Evolutionary conservation across 2,888 invertebrate genomes (phyloP).

Genomic region (Mongoloraphidia duomilia): DNA sequence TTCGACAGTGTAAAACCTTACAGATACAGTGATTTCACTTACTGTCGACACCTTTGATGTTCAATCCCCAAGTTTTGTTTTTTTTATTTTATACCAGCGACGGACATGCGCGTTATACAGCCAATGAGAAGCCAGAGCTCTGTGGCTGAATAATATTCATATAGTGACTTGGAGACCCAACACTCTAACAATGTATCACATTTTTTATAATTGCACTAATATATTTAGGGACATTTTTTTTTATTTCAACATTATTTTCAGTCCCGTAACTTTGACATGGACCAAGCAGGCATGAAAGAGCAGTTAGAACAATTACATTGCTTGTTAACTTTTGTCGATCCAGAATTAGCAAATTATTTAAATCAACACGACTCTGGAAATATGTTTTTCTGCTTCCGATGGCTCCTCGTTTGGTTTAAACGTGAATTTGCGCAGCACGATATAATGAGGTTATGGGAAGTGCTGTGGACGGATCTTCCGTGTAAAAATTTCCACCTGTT

Average conservation of each 20-base stretch:
- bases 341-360: constrained; percentile 73
- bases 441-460: constrained; percentile 88
- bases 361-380: constrained; percentile 80
- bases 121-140: too few relatives aligned
- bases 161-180: too few relatives aligned
- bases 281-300: constrained; percentile 90
- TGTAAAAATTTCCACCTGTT: constrained; percentile 91
- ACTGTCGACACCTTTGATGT: too few relatives aligned
- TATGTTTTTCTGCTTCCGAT: constrained; percentile 98
- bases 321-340: constrained; percentile 68
- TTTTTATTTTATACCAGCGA: too few relatives aligned
- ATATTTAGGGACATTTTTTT: too few relatives aligned
- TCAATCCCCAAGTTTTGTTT: too few relatives aligned
- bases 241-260: constrained; percentile 29
- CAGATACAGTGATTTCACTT: too few relatives aligned
- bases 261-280: constrained; percentile 89
- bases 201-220: too few relatives aligned
- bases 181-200: too few relatives aligned
- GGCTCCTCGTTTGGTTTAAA: constrained; percentile 93
- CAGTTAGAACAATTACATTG: constrained; percentile 77
- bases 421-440: constrained; percentile 80
- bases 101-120: too few relatives aligned
- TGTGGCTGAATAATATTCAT: too few relatives aligned
- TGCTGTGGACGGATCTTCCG: constrained; percentile 87
- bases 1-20: too few relatives aligned